phyloP scores from a whole-genome alignment of 2,113 vertebrate species.

The Tupaia tana region DNA sequence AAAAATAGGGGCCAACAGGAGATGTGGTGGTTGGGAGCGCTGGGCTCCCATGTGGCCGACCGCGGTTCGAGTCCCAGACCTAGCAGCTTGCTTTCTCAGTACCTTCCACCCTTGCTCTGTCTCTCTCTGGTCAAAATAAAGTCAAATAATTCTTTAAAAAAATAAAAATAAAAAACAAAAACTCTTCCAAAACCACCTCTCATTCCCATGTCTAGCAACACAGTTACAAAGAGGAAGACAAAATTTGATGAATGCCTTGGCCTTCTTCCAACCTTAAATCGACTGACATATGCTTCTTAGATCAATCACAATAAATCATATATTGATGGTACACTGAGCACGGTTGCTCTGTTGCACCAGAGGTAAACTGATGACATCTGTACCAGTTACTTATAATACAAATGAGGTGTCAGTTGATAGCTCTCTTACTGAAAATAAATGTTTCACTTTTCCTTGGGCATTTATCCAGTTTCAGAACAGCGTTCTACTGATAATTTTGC shows the following conservation, averaged over 20 bases:
- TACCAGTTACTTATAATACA: constrained; percentile 9
- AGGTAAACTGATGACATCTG: not conserved
- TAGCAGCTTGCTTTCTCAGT: too few relatives aligned
- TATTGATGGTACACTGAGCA: not conserved
- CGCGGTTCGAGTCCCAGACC: too few relatives aligned
- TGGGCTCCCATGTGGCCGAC: too few relatives aligned
- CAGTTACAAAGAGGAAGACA: constrained; percentile 50
- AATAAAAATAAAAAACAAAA: too few relatives aligned
- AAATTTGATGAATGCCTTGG: constrained; percentile 51
- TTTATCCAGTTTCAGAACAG: constrained; percentile 66
- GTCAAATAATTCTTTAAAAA: too few relatives aligned
- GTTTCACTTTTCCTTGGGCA: constrained; percentile 41
- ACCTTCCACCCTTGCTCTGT: too few relatives aligned
- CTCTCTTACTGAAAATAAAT: constrained; percentile 29
- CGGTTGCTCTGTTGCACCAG: not conserved
- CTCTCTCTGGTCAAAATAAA: too few relatives aligned
- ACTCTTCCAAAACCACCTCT: not conserved
- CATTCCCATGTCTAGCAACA: not conserved
- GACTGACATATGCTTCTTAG: constrained; percentile 45
- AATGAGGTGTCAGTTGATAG: constrained; percentile 57
- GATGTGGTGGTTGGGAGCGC: too few relatives aligned
- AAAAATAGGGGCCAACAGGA: too few relatives aligned
- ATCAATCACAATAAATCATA: constrained; percentile 27
- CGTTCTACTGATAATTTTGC: constrained; percentile 9
- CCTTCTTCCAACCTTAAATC: constrained; percentile 27